phyloP scores from a whole-genome alignment of 30 jellyfish, hydroid and myxozoan species.

The Aurelia coerulea region DNA sequence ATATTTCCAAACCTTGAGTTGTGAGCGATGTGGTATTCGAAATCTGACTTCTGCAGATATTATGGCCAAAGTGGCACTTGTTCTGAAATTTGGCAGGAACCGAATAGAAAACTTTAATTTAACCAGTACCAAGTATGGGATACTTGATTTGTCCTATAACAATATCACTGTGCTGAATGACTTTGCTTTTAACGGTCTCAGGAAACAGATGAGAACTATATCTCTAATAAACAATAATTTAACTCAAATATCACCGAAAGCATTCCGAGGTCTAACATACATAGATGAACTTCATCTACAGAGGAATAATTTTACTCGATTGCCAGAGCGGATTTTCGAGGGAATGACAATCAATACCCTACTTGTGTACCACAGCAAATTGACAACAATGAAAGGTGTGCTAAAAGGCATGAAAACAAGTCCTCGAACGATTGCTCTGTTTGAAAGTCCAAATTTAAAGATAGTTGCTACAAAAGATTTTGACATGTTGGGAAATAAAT shows the following conservation, averaged over 20 bases:
- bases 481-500: background rate
- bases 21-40: too few relatives aligned
- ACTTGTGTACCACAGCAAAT: conserved; percentile 26
- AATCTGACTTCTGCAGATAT: too few relatives aligned
- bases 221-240: conserved; percentile 7
- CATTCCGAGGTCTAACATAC: conserved; percentile 18
- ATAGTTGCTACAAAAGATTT: background rate
- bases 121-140: too few relatives aligned
- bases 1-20: too few relatives aligned
- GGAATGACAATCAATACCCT: conserved; percentile 15
- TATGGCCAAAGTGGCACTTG: too few relatives aligned
- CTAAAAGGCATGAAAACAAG: conserved; percentile 24
- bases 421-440: conserved; percentile 7
- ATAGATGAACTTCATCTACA: conserved; percentile 30
- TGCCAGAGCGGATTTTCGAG: conserved; percentile 20
- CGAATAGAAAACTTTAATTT: too few relatives aligned
- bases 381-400: conserved; percentile 24
- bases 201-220: background rate
- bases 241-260: background rate
- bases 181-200: background rate
- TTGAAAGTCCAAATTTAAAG: conserved; percentile 13
- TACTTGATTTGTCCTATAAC: conserved; percentile 24
- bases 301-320: background rate
- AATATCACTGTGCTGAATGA: background rate
- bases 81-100: too few relatives aligned